These are phyloP conservation scores for Girardinichthys multiradiatus DNA, from an alignment of 2,113 vertebrate genomes.

Conservation along the genomic window DNA sequence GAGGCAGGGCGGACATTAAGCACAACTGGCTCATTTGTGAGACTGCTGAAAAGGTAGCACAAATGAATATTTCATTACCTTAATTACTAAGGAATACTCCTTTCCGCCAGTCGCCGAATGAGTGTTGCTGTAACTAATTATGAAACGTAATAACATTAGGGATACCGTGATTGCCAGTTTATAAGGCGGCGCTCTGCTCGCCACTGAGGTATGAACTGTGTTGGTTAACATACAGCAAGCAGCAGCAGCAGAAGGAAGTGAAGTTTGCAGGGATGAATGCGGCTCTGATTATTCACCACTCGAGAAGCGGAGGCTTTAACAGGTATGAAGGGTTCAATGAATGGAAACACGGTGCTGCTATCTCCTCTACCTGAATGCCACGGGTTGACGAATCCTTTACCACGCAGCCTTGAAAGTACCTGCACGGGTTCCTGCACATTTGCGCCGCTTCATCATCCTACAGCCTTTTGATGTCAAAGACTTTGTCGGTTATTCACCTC, in stretches of 20 bases:
- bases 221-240: slow-evolving; percentile 58
- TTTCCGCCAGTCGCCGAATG: slow-evolving; percentile 94
- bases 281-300: slow-evolving; percentile 50
- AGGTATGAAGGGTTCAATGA: slow-evolving; percentile 40
- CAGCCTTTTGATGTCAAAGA: slow-evolving; percentile 51
- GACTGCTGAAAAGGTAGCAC: slow-evolving; percentile 97
- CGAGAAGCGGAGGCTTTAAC: slow-evolving; percentile 43
- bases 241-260: slow-evolving; percentile 32
- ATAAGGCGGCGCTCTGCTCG: slow-evolving; percentile 72
- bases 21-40: slow-evolving; percentile 97
- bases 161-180: slow-evolving; percentile 91
- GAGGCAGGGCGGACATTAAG: slow-evolving; percentile 95
- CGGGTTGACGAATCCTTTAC: slow-evolving; percentile 28
- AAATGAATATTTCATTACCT: slow-evolving; percentile 99
- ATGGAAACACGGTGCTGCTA: background rate
- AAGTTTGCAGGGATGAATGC: slow-evolving; percentile 52
- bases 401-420: slow-evolving; percentile 35
- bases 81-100: slow-evolving; percentile 99
- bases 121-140: slow-evolving; percentile 99
- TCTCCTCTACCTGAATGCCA: slow-evolving; percentile 40
- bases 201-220: slow-evolving; percentile 67
- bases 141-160: slow-evolving; percentile 95
- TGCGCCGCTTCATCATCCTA: slow-evolving; percentile 44
- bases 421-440: slow-evolving; percentile 33
- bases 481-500: slow-evolving; percentile 57